phyloP scores from a whole-genome alignment of 1,140 invertebrate species.

The Zophobas morio region DNA sequence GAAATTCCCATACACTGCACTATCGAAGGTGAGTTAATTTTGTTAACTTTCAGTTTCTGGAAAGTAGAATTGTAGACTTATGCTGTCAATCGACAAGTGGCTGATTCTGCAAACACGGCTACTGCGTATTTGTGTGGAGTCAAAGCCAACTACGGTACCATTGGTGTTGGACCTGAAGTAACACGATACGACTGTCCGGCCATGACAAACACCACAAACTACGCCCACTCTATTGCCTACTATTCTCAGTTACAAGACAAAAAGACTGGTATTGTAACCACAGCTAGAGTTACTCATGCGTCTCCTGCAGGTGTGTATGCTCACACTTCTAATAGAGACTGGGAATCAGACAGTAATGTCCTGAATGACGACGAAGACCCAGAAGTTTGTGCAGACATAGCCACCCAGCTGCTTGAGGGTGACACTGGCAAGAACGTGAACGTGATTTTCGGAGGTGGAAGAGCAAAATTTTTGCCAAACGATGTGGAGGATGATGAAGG shows the following conservation, averaged over 20 bases:
- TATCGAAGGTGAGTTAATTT: conserved; percentile 77
- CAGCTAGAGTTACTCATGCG: conserved; percentile 85
- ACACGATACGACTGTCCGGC: conserved; percentile 73
- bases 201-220: conserved; percentile 71
- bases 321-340: conserved; percentile 81
- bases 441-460: conserved; percentile 83
- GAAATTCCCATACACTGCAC: conserved; percentile 80
- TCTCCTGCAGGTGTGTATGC: conserved; percentile 87
- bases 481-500: conserved; percentile 71
- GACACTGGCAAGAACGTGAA: conserved; percentile 75
- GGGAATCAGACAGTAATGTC: conserved; percentile 84
- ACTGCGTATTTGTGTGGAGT: conserved; percentile 90
- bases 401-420: conserved; percentile 80
- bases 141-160: conserved; percentile 85
- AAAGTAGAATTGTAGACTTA: conserved; percentile 77
- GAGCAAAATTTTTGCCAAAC: conserved; percentile 79
- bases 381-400: conserved; percentile 80
- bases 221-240: conserved; percentile 77
- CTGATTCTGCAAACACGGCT: conserved; percentile 79
- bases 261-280: conserved; percentile 85
- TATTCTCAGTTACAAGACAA: conserved; percentile 83
- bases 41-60: neutral
- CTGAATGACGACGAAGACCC: conserved; percentile 63
- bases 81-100: conserved; percentile 83
- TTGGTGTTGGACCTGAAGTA: conserved; percentile 82